phyloP scores from a whole-genome alignment of 1,140 invertebrate species.

The Tetramorium alpestre region DNA sequence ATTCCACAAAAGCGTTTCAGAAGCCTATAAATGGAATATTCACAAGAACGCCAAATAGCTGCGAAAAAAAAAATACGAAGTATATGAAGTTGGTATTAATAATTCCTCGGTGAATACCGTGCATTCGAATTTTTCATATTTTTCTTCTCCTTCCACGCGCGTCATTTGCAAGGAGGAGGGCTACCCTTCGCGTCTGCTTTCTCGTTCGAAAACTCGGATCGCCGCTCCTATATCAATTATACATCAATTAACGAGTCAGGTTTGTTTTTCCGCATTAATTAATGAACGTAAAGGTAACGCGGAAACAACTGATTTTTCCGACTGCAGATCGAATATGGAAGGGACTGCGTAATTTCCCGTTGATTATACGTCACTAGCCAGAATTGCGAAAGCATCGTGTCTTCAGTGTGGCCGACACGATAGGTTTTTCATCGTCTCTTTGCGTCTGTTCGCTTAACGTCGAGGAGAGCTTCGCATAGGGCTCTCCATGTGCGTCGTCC shows the following conservation, averaged over 20 bases:
- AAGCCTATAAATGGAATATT: neutral
- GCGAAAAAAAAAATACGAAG: neutral
- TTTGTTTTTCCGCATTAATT: slow-evolving; percentile 83
- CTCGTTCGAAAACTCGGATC: slow-evolving; percentile 73
- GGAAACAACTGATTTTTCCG: slow-evolving; percentile 62
- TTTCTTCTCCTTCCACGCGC: neutral
- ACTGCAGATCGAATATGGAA: neutral
- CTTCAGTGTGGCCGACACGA: slow-evolving; percentile 79
- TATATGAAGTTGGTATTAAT: slow-evolving; percentile 22
- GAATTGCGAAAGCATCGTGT: slow-evolving; percentile 50
- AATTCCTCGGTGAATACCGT: neutral
- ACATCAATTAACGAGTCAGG: slow-evolving; percentile 83
- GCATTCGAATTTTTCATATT: slow-evolving; percentile 13
- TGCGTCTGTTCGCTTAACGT: slow-evolving; percentile 71
- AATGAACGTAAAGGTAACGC: slow-evolving; percentile 81
- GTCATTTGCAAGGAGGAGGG: slow-evolving; percentile 14
- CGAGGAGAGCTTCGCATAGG: slow-evolving; percentile 65
- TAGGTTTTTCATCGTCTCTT: slow-evolving; percentile 74
- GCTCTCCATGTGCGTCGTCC: slow-evolving; percentile 68
- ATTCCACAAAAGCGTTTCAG: neutral
- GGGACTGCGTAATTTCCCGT: slow-evolving; percentile 66
- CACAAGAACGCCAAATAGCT: neutral
- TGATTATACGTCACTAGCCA: slow-evolving; percentile 52
- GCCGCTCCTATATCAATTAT: slow-evolving; percentile 82
- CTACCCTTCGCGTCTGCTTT: neutral